Evolutionary conservation across 35 echinoderm and acorn worm species (phyloP).

Genomic region (Ophiothrix spiculata): DNA sequence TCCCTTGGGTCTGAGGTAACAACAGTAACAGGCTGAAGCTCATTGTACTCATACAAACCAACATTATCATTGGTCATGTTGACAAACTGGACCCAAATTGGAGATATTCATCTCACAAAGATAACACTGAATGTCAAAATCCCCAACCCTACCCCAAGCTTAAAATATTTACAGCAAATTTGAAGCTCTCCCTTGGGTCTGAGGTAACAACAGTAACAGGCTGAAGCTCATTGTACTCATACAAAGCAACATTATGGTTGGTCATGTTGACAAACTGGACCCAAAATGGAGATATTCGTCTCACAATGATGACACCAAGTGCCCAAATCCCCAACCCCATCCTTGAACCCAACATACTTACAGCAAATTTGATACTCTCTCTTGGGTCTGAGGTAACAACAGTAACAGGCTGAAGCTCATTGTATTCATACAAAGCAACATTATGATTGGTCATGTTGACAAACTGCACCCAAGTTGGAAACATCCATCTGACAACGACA

Average conservation of each 20-base stretch:
- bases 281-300: slow-evolving; percentile 67
- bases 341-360: slow-evolving; percentile 35
- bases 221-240: slow-evolving; percentile 37
- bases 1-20: too few relatives aligned
- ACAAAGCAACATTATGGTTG: slow-evolving; percentile 38
- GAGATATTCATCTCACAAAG: too few relatives aligned
- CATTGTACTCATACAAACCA: slow-evolving; percentile 23
- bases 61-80: too few relatives aligned
- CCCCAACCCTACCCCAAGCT: too few relatives aligned
- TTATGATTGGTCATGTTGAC: slow-evolving; percentile 63
- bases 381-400: slow-evolving; percentile 42
- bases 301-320: slow-evolving; percentile 48
- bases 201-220: slow-evolving; percentile 33
- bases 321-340: too few relatives aligned
- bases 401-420: slow-evolving; percentile 33
- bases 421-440: slow-evolving; percentile 22
- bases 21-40: too few relatives aligned
- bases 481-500: slow-evolving; percentile 59
- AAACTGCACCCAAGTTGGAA: slow-evolving; percentile 66
- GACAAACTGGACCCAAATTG: too few relatives aligned
- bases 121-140: too few relatives aligned
- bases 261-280: slow-evolving; percentile 62
- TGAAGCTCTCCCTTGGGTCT: slow-evolving; percentile 53
- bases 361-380: slow-evolving; percentile 66
- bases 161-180: slow-evolving; percentile 85